phyloP scores from a whole-genome alignment of 1,140 invertebrate species.

The Caerostris extrusa region DNA sequence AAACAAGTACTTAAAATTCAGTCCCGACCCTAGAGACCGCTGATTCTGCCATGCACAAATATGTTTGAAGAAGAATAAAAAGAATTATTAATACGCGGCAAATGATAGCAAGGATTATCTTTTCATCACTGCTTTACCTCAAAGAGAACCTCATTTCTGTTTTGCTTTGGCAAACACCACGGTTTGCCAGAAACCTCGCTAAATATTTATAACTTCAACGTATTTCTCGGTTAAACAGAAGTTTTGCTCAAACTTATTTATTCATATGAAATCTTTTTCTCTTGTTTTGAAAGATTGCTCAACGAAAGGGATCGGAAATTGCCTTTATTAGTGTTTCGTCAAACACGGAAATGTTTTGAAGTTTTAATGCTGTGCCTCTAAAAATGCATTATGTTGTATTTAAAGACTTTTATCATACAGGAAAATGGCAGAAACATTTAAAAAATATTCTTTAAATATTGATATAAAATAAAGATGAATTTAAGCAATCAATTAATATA shows the following conservation, averaged over 20 bases:
- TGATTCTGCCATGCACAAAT: not conserved
- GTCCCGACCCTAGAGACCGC: fast-evolving
- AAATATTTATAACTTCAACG: not conserved
- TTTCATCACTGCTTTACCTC: not conserved
- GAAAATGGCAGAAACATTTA: no score
- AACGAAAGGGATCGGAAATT: not conserved
- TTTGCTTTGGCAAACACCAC: not conserved
- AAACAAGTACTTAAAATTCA: not conserved
- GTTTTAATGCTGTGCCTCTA: no score
- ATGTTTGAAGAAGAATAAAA: not conserved
- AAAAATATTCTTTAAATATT: no score
- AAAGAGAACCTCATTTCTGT: not conserved
- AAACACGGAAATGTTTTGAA: no score
- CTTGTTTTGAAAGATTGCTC: not conserved
- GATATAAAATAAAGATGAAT: no score
- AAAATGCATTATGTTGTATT: no score
- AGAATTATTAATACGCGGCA: not conserved
- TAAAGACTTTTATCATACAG: no score
- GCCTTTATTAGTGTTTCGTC: not conserved
- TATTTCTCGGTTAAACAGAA: not conserved
- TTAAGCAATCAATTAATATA: no score
- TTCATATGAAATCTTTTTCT: not conserved
- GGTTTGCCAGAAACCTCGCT: not conserved
- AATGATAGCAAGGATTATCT: not conserved
- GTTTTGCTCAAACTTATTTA: not conserved